Percentiles rank a stretch among this genome's conserved stretches.
Conservation (phyloP, 1,140 invertebrate genomes). For the Drosophila murphyi region DNA sequence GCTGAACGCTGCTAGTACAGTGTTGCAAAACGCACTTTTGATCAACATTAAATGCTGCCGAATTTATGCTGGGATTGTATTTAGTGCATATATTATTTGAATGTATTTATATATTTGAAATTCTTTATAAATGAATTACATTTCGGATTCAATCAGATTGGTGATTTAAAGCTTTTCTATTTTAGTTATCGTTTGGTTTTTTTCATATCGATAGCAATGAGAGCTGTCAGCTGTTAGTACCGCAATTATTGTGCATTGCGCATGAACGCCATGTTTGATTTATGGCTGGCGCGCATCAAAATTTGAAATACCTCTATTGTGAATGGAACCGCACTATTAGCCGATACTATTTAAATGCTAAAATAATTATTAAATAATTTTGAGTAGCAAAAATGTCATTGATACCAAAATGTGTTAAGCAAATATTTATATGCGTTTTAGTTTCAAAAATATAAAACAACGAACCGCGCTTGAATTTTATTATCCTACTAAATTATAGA, state of each 20-base stretch:
- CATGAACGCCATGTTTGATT: constrained; percentile 17
- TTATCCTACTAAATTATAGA: too few relatives aligned
- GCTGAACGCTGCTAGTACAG: constrained; percentile 3
- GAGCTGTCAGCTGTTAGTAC: constrained; percentile 18
- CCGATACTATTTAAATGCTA: constrained; percentile 22
- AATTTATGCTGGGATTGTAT: not conserved
- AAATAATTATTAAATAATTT: too few relatives aligned
- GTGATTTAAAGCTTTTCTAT: constrained; percentile 7
- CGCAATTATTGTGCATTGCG: not conserved
- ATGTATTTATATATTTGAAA: not conserved
- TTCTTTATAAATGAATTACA: not conserved
- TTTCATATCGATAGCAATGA: constrained; percentile 32
- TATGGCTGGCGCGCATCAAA: not conserved
- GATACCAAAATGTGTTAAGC: too few relatives aligned
- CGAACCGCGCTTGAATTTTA: too few relatives aligned
- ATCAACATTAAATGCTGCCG: not conserved
- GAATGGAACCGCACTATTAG: constrained; percentile 6
- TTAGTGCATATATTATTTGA: not conserved
- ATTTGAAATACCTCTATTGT: constrained; percentile 23
- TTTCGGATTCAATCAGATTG: too few relatives aligned
- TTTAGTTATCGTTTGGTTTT: constrained; percentile 11
- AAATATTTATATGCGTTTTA: too few relatives aligned
- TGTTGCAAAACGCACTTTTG: constrained; percentile 21
- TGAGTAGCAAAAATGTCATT: too few relatives aligned
- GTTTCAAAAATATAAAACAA: too few relatives aligned